Conservation (phyloP, 2,888 invertebrate species). For the Agrotis exclamationis region DNA sequence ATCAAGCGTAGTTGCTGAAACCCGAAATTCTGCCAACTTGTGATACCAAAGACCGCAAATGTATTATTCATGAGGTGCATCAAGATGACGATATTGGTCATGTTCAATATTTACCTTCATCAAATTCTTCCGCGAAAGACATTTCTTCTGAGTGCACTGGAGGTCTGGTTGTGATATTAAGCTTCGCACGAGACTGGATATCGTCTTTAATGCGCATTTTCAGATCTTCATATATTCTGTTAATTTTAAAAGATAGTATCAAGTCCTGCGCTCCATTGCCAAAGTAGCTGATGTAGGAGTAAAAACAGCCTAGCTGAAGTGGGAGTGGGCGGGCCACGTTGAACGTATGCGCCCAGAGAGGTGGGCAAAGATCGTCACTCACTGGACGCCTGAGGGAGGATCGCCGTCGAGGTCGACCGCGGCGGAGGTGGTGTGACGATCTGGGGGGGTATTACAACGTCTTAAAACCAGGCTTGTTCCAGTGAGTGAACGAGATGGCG, state of each 20-base stretch:
- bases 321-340: no score
- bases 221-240: conserved; percentile 79
- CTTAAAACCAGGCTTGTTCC: no score
- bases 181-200: conserved; percentile 72
- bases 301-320: no score
- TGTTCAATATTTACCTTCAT: conserved; percentile 73
- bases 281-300: no score
- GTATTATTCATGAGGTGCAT: background rate
- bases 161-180: conserved; percentile 78
- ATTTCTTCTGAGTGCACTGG: conserved; percentile 60
- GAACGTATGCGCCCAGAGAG: no score
- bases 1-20: background rate
- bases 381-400: no score
- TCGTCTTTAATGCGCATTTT: conserved; percentile 73
- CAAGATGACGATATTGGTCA: background rate
- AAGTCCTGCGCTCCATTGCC: no score
- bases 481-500: no score
- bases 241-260: background rate
- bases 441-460: no score
- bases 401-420: no score
- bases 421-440: no score
- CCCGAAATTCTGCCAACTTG: background rate
- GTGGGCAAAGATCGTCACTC: no score
- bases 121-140: conserved; percentile 71
- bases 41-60: background rate